These are phyloP conservation scores for Bimastos eiseni DNA, from an alignment of 2,888 invertebrate species.

Conservation along the genomic window DNA sequence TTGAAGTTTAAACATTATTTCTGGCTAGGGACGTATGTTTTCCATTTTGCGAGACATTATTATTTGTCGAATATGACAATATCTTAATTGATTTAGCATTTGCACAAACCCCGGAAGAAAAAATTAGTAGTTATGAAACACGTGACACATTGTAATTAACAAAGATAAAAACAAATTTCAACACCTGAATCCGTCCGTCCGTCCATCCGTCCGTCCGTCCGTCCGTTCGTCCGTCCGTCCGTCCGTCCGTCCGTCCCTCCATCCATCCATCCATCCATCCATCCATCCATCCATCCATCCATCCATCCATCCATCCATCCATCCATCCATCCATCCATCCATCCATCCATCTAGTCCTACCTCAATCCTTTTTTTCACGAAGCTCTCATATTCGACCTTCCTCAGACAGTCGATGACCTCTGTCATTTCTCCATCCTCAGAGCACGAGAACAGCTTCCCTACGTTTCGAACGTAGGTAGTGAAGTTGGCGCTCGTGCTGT, in stretches of 20 bases:
- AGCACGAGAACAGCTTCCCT: slow-evolving; percentile 40
- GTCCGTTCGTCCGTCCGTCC: not conserved
- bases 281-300: not conserved
- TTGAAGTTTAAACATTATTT: too few species aligned
- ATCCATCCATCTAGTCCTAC: not conserved
- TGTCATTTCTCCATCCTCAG: not conserved
- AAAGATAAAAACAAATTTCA: too few species aligned
- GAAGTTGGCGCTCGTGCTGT: slow-evolving; percentile 29
- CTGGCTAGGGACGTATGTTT: too few species aligned
- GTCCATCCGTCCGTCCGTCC: not conserved
- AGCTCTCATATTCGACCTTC: slow-evolving; percentile 22
- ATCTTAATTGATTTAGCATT: too few species aligned
- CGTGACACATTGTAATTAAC: too few species aligned
- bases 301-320: not conserved
- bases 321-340: not conserved
- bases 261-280: not conserved
- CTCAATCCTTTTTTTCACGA: slow-evolving; percentile 38
- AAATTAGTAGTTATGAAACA: too few species aligned
- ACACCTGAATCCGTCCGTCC: not conserved
- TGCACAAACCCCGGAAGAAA: too few species aligned
- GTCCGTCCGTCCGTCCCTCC: not conserved
- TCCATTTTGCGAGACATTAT: too few species aligned
- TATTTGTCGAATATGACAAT: too few species aligned
- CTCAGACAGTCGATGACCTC: slow-evolving; percentile 41
- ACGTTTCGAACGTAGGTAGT: slow-evolving; percentile 41